These are phyloP conservation scores for Xerus rutilus DNA, from an alignment of 2,797 vertebrate species.

Conservation along the genomic window DNA sequence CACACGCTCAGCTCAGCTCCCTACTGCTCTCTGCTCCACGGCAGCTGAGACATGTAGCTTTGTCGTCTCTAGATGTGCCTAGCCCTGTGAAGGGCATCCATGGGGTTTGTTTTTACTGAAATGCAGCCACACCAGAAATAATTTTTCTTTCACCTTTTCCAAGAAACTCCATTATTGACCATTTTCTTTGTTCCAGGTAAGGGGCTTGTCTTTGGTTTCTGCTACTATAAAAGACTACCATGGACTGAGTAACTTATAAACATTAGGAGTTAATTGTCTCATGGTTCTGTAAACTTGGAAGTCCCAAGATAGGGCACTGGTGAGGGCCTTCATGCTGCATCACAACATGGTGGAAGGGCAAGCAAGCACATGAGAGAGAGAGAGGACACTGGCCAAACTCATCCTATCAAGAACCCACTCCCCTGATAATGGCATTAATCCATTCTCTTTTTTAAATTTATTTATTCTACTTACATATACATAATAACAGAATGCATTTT, in stretches of 20 bases:
- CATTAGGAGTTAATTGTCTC: background rate
- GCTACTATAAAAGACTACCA: background rate
- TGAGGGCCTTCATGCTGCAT: background rate
- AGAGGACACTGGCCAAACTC: background rate
- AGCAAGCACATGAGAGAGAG: background rate
- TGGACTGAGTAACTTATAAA: background rate
- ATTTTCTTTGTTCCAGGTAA: background rate
- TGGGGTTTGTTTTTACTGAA: slow-evolving; percentile 44
- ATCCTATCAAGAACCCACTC: background rate
- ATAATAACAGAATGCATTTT: too few relatives aligned
- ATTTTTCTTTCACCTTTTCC: slow-evolving; percentile 53
- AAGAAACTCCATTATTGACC: background rate
- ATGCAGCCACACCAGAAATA: background rate
- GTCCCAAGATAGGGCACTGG: background rate
- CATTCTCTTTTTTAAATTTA: background rate
- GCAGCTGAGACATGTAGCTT: background rate
- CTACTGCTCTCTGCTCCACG: background rate
- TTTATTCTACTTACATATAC: too few relatives aligned
- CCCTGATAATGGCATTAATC: background rate
- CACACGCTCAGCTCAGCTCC: background rate
- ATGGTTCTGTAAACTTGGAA: background rate
- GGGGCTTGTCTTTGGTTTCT: background rate
- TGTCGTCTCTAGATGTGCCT: background rate
- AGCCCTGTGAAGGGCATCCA: background rate
- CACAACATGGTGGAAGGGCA: too few relatives aligned